Evolutionary conservation across 2,797 vertebrate genomes (phyloP).

Genomic region (Pipistrellus pygmaeus): DNA sequence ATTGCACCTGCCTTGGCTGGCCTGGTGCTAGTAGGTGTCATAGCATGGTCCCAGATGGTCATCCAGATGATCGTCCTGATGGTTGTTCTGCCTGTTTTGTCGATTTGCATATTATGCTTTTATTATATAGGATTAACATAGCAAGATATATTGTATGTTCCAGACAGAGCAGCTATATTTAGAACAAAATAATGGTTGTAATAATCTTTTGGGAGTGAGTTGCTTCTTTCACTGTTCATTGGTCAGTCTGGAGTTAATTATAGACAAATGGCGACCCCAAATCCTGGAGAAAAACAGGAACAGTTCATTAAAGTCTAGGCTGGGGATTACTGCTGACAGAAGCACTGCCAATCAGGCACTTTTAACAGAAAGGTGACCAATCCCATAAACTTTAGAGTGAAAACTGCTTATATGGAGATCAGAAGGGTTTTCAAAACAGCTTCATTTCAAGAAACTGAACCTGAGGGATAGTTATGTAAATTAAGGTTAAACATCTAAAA

Average conservation of each 20-base stretch:
- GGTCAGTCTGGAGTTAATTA: constrained; percentile 77
- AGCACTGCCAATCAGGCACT: constrained; percentile 53
- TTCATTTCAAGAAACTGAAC: constrained; percentile 70
- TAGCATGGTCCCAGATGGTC: no score
- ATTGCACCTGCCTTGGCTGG: no score
- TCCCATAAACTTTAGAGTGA: constrained; percentile 44
- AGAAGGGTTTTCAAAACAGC: constrained; percentile 74
- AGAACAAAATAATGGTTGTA: constrained; percentile 74
- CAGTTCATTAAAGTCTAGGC: constrained; percentile 72
- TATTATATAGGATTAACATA: background rate
- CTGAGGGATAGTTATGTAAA: constrained; percentile 73
- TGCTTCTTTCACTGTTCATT: constrained; percentile 68
- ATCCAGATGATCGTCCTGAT: no score
- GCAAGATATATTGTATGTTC: constrained; percentile 48
- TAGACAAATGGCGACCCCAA: constrained; percentile 61
- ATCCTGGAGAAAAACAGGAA: constrained; percentile 61
- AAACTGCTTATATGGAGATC: constrained; percentile 73
- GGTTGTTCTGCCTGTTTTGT: no score
- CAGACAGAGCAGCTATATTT: constrained; percentile 60
- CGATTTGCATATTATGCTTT: no score
- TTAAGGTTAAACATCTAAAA: constrained; percentile 77
- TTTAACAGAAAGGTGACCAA: constrained; percentile 74
- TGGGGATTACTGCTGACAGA: constrained; percentile 46
- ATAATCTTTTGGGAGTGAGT: constrained; percentile 69
- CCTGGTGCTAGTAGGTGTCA: no score